A percentile compares a stretch with the other conserved stretches of the same genome.
Conservation (phyloP, 2,888 invertebrate species). For the Ectobius pallidus region DNA sequence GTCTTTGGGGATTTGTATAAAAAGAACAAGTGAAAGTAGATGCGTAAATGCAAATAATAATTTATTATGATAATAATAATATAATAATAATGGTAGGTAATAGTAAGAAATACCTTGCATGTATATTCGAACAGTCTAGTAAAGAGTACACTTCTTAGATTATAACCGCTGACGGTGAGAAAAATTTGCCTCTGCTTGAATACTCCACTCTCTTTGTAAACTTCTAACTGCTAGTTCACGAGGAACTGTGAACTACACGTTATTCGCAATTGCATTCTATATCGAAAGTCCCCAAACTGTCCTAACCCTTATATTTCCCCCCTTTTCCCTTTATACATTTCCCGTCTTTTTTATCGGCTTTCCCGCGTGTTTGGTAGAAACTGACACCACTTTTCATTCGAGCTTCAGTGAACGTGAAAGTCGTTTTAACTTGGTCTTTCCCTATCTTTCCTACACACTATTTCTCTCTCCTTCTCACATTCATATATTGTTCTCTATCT, state of each 20-base stretch:
- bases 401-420: slow-evolving; percentile 33
- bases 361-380: slow-evolving; percentile 6
- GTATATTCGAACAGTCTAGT: no score
- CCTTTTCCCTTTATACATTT: neutral
- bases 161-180: no score
- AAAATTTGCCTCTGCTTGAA: no score
- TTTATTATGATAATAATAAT: no score
- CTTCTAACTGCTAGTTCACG: neutral
- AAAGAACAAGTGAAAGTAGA: no score
- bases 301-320: neutral
- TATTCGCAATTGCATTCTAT: neutral
- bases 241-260: neutral
- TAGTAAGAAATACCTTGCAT: no score
- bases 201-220: no score
- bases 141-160: no score
- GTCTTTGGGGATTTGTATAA: no score
- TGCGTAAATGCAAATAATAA: no score
- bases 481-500: neutral
- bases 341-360: neutral
- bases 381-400: slow-evolving; percentile 37
- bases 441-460: neutral
- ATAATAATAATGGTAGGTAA: no score
- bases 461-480: slow-evolving; percentile 3
- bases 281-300: neutral
- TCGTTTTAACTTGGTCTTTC: slow-evolving; percentile 26